Evolutionary conservation across 1,140 invertebrate species (phyloP).

Genomic region (Brachionus koreanus): DNA sequence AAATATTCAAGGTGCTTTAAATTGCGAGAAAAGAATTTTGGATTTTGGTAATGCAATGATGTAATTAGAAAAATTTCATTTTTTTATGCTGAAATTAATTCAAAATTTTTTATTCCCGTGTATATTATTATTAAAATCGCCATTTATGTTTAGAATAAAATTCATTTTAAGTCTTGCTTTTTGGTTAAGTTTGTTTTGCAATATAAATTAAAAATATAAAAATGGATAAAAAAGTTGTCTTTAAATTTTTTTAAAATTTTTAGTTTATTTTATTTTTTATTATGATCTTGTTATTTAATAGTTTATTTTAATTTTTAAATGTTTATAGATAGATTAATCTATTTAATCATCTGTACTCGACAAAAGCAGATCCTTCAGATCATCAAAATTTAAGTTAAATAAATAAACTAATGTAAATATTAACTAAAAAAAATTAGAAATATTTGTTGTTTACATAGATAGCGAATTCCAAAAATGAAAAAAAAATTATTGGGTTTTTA

Average conservation of each 20-base stretch:
- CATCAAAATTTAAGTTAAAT: too few relatives aligned
- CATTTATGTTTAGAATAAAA: not conserved
- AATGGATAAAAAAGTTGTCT: not conserved
- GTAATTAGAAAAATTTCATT: not conserved
- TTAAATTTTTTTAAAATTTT: not conserved
- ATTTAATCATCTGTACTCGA: too few relatives aligned
- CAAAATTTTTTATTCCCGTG: not conserved
- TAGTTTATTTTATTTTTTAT: too few relatives aligned
- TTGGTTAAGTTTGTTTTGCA: slow-evolving; percentile 1
- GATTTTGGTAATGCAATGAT: slow-evolving; percentile 14
- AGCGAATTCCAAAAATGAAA: too few relatives aligned
- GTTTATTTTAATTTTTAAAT: too few relatives aligned
- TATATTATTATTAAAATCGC: not conserved
- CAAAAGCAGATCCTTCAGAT: too few relatives aligned
- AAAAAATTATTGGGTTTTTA: too few relatives aligned
- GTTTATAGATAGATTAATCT: too few relatives aligned
- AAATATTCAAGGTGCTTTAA: not conserved
- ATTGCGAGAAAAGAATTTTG: not conserved
- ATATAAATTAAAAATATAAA: not conserved
- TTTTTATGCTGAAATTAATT: not conserved
- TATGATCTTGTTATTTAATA: too few relatives aligned
- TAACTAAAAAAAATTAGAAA: too few relatives aligned
- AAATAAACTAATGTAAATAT: too few relatives aligned
- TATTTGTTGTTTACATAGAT: too few relatives aligned
- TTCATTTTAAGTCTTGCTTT: not conserved